Percentiles rank a stretch among this genome's conserved stretches.
Evolutionary conservation across 2,113 vertebrate genomes (phyloP).

Genomic region (Sphaerodactylus townsendi): DNA sequence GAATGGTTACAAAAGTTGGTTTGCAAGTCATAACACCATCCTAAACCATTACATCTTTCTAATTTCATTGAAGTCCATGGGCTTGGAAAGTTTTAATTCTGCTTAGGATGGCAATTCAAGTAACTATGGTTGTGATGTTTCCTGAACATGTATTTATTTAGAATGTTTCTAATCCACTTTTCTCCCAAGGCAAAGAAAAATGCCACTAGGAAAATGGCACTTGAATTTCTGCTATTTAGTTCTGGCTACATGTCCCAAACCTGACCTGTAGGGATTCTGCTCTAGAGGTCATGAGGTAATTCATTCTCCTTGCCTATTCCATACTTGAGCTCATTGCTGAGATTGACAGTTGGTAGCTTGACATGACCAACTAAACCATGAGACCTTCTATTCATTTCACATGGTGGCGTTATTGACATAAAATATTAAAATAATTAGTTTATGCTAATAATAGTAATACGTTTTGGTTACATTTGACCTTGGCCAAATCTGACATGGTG

Average conservation of each 20-base stretch:
- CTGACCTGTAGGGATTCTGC: neutral
- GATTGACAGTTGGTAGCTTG: neutral
- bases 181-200: neutral
- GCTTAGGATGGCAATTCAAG: no score
- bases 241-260: neutral
- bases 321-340: accelerated
- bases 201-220: neutral
- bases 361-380: neutral
- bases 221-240: accelerated
- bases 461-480: conserved; percentile 28
- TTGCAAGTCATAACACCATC: no score
- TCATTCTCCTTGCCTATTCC: neutral
- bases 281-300: neutral
- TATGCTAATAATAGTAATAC: conserved; percentile 6
- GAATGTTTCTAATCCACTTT: neutral
- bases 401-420: neutral
- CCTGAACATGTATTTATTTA: no score
- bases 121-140: no score
- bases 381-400: conserved; percentile 10
- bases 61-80: no score
- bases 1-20: no score
- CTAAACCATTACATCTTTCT: no score
- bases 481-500: conserved; percentile 40
- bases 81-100: no score
- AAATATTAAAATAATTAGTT: conserved; percentile 30